Percentiles rank a stretch among this genome's conserved stretches.
phyloP scores from a whole-genome alignment of 2,888 invertebrate genomes.

The Hoplodrina blanda region DNA sequence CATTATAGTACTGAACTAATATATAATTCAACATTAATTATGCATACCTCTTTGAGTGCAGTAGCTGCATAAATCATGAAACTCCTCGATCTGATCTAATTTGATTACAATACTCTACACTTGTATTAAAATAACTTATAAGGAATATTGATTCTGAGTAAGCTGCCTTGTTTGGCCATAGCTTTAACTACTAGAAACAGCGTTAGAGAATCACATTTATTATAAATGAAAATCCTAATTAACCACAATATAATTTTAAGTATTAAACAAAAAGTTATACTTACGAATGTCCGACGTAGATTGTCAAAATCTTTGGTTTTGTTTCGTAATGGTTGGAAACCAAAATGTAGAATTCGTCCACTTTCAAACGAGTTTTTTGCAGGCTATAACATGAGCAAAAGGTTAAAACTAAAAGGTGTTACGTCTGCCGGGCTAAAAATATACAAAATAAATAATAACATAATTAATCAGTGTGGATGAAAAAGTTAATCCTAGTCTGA shows the following conservation, averaged over 20 bases:
- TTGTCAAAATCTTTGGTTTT: conserved; percentile 8
- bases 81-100: conserved; percentile 4
- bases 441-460: not conserved
- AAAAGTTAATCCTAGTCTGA: not conserved
- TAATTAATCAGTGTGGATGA: not conserved
- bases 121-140: conserved; percentile 6
- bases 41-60: conserved; percentile 1
- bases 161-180: conserved; percentile 9
- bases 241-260: not conserved
- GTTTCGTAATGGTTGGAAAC: conserved; percentile 33
- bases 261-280: not conserved
- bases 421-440: not conserved
- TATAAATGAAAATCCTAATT: conserved; percentile 34
- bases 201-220: not conserved
- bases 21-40: not conserved
- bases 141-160: conserved; percentile 9
- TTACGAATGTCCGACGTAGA: conserved; percentile 14
- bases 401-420: not conserved
- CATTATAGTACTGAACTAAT: too few relatives aligned
- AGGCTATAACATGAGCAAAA: conserved; percentile 14
- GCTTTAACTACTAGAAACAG: not conserved
- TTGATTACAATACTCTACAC: not conserved
- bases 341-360: conserved; percentile 25
- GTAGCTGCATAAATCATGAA: conserved; percentile 7
- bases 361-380: conserved; percentile 39